These are phyloP conservation scores for Heliocidaris tuberculata DNA, from an alignment of 35 echinoderm and acorn worm species.

Conservation along the genomic window DNA sequence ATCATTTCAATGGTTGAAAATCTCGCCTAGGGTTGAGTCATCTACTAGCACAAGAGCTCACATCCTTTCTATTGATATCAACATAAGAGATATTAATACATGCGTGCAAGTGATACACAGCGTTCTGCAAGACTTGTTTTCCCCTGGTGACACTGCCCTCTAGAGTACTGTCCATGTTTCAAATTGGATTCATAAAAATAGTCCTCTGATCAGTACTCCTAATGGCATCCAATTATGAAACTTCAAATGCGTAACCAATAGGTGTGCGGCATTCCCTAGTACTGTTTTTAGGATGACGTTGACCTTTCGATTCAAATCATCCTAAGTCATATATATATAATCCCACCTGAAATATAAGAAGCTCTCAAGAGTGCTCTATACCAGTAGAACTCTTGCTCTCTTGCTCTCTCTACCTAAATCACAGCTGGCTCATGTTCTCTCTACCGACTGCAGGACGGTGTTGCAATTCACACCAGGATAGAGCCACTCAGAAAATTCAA, in stretches of 20 bases:
- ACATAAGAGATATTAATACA: not conserved
- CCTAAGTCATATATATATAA: not conserved
- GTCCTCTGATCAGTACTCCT: not conserved
- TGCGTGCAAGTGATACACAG: not conserved
- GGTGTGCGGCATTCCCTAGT: no score
- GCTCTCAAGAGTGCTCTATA: not conserved
- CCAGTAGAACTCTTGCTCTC: not conserved
- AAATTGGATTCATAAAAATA: not conserved
- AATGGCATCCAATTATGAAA: not conserved
- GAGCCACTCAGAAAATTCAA: conserved; percentile 25
- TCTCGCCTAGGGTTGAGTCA: not conserved
- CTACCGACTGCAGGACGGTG: not conserved
- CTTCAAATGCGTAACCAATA: not conserved
- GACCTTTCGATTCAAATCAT: not conserved
- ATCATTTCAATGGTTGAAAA: not conserved
- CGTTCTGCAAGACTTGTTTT: not conserved
- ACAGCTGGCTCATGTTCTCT: not conserved
- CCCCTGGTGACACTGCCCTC: not conserved
- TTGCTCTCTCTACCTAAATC: not conserved
- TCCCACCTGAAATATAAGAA: not conserved
- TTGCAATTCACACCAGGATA: conserved; percentile 16
- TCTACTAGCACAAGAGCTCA: not conserved
- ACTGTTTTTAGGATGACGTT: not conserved
- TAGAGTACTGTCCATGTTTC: not conserved
- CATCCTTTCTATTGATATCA: not conserved